Evolutionary conservation across 2,113 vertebrate species (phyloP), one percentile per base, ranked within the genome.

Genomic region (Eublepharis macularius): DNA sequence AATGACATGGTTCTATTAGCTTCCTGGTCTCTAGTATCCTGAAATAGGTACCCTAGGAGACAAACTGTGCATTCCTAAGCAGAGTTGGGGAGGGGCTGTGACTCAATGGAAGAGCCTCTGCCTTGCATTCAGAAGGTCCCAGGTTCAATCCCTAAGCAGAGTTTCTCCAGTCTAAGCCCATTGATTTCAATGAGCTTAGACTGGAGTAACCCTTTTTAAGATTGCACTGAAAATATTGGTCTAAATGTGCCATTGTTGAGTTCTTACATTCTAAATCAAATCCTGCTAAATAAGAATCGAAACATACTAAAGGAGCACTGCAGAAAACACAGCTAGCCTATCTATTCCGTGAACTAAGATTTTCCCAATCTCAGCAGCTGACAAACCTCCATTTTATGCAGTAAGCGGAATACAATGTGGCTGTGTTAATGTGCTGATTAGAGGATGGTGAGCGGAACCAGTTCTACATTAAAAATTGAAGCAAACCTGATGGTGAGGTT

Each of bases 401-500:
- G 0, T 8, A 24, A 51, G 24, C 51, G 66, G 82, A 86, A 90
- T 13, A 83, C 47, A 47, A 12, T 43, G n/a, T 78, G 85, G 60
- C 85, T 87, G 70, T n/a, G 65, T 49, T 83, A 73, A 83, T 49
- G n/a, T 39, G 54, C 80, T 54, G 41, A 78, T 92, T 76, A 43
- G 13, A 24, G 34, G 19, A 2, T 77, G 63, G 83, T 72, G 65
- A 78, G 86, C 39, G 54, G 84, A 26, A 21, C 32, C 0, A 0
- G 26, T 34, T 87, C 88, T 57, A 74, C 39, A 76, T 29, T 13
- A 0, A 39, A 26, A 51, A 2, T 65, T 82, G 76, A 51, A 1
- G 3, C 82, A 80, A 81, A 77, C 84, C n/a, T 41, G 87, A 73
- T 80, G 88, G 72, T 87, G 79, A 17, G 74, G 34, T 85, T 85